Evolutionary conservation across 2,113 vertebrate species (phyloP).

Genomic region (Pelecanoides urinatrix): DNA sequence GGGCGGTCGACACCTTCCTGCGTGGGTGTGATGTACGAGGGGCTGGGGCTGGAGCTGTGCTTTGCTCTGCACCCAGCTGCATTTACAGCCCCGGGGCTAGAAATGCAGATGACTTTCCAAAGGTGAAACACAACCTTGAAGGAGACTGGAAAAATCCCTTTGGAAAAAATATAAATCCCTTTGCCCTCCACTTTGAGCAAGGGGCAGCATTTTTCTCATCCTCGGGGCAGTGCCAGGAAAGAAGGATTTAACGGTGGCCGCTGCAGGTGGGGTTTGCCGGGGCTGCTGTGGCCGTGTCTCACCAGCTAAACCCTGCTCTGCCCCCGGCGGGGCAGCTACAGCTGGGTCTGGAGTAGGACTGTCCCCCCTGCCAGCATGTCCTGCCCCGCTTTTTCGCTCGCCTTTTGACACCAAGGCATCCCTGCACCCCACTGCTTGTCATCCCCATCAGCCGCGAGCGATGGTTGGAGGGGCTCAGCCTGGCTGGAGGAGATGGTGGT

Average conservation of each 20-base stretch:
- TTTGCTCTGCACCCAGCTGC: neutral
- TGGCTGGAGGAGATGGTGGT: neutral
- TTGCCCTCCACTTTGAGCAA: neutral
- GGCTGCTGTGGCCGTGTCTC: neutral
- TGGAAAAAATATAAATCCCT: neutral
- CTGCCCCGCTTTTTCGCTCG: accelerated
- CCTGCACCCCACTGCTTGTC: neutral
- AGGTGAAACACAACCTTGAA: neutral
- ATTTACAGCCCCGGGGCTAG: neutral
- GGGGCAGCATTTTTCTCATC: too few species aligned
- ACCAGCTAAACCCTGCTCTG: neutral
- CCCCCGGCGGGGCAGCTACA: neutral
- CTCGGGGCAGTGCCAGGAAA: neutral
- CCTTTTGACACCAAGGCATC: neutral
- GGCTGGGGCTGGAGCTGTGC: neutral
- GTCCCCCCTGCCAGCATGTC: neutral
- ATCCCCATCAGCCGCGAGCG: accelerated
- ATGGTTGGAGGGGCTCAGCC: neutral
- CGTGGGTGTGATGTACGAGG: accelerated
- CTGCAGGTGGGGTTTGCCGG: neutral
- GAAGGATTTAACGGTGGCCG: neutral
- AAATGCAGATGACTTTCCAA: neutral
- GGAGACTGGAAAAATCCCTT: neutral
- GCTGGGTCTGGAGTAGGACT: neutral
- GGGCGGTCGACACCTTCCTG: accelerated